Base-by-base conservation (phyloP, 2,113 vertebrate species). In the Vulpes ferrilata region DNA sequence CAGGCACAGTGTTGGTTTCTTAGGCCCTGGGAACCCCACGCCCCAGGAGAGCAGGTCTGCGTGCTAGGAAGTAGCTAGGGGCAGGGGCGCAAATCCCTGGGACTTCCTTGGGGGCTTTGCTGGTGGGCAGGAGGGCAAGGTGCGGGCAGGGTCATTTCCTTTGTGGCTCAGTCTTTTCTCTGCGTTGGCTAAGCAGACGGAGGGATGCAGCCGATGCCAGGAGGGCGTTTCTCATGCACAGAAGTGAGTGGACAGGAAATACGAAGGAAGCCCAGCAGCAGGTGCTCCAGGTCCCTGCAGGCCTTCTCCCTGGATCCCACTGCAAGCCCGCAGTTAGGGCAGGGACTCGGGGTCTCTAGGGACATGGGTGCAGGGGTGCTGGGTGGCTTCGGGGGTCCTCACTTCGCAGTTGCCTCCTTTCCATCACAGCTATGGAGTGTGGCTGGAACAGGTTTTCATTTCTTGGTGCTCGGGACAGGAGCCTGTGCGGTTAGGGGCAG, bases 1-100 rank as follows among this genome's bases (percentile, higher is more conserved):
- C 30, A 2, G 64, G 11, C 20, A 0, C 4, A 0, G 2, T 22
- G 12, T 23, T 2, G 19, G 82, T 3, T 32, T 48, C 38, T 22
- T 27, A 20, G 60, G 62, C 62, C 62, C 17, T 85, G 19, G 62
- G 62, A 85, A 10, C 30, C 67, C 69, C 43, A 84, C 1, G 12
- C 16, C 59, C 69, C 11, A 3, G 22, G 48, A 22, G 5, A 55
- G 59, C 8, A 51, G 59, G 71, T 60, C 65, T 0, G 48, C n/a
- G 19, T 16, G 23, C 13, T 15, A 27, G 23, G 13, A 48, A 9
- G 43, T 27, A 51, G 74, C 43, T 30, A 38, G 74, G 74, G 43
- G 25, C 25, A 16, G 43, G 74, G 43, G 74, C 3, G 13, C 1
- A 25, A 27, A 3, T 51, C 25, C 74, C 7, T 43, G 3, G 43